Percentiles rank a stretch among this genome's conserved stretches.
Conservation (phyloP, 2,113 vertebrate genomes). For the Empidonax traillii region DNA sequence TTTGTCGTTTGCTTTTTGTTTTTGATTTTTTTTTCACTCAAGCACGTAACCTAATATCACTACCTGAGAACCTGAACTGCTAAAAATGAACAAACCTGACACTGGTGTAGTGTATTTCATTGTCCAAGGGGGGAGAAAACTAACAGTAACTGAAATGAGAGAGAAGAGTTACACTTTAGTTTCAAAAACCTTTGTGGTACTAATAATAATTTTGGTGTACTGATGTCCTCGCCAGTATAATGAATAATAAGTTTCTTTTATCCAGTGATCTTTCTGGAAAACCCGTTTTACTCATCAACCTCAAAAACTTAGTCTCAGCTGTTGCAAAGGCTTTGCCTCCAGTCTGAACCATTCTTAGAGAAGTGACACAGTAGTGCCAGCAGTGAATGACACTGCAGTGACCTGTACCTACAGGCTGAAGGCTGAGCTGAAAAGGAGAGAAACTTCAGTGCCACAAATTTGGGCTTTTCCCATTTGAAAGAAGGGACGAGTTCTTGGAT, state of each 20-base stretch:
- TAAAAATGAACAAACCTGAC: neutral
- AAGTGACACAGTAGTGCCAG: neutral
- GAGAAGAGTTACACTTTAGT: neutral
- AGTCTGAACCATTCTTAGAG: neutral
- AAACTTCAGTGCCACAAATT: neutral
- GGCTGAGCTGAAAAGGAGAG: neutral
- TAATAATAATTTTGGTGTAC: neutral
- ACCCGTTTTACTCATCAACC: neutral
- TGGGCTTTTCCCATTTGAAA: neutral
- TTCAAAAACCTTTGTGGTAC: neutral
- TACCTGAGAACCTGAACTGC: neutral
- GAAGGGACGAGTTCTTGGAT: neutral
- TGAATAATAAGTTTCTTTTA: neutral
- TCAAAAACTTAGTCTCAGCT: neutral
- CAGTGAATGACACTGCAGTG: neutral
- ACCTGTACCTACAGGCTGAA: neutral
- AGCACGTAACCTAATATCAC: neutral
- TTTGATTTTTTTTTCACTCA: neutral
- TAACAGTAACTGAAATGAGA: neutral
- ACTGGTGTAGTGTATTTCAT: neutral
- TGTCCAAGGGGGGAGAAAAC: neutral
- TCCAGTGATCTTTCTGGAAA: neutral
- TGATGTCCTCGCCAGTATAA: neutral
- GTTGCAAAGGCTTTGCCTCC: neutral
- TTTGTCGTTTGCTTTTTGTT: neutral